phyloP scores from a whole-genome alignment of 1,140 invertebrate species.

The Frieseomelitta varia region DNA sequence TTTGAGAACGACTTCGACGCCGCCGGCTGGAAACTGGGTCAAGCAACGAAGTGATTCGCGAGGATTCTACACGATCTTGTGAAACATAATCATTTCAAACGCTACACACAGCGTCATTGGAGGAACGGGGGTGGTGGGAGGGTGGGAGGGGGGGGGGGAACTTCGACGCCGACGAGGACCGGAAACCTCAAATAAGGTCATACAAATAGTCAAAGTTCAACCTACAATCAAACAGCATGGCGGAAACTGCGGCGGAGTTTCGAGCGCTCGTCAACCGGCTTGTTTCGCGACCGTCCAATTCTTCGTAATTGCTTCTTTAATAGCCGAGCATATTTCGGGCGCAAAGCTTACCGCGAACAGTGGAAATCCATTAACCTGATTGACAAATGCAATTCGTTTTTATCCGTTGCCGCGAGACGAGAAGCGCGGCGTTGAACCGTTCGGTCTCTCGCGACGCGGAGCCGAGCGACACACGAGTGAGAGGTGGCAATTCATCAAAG shows the following conservation, averaged over 20 bases:
- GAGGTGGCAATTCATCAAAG: neutral
- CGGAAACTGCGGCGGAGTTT: slow-evolving; percentile 15
- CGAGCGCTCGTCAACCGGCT: neutral
- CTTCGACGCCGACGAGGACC: slow-evolving; percentile 10
- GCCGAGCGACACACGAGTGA: neutral
- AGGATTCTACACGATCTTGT: neutral
- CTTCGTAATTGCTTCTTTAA: neutral
- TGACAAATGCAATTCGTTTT: neutral
- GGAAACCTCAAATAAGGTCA: slow-evolving; percentile 27
- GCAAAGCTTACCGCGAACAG: neutral
- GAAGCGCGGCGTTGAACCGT: neutral
- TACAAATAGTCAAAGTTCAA: slow-evolving; percentile 40
- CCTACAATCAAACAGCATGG: slow-evolving; percentile 11
- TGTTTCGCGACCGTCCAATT: neutral
- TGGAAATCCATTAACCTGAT: neutral
- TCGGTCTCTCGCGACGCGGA: neutral
- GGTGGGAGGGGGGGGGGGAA: neutral
- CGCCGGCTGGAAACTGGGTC: neutral
- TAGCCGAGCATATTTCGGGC: neutral
- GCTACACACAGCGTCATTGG: neutral
- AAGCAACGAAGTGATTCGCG: slow-evolving; percentile 12
- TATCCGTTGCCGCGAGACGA: neutral
- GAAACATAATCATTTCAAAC: slow-evolving; percentile 11
- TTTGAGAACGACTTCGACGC: neutral
- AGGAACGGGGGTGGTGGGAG: too few relatives aligned